Percentiles rank a stretch among this genome's conserved stretches.
Evolutionary conservation across 37 sponge, comb jelly and placozoan genomes (phyloP).

Genomic region (Aphrocallistes beatrix): DNA sequence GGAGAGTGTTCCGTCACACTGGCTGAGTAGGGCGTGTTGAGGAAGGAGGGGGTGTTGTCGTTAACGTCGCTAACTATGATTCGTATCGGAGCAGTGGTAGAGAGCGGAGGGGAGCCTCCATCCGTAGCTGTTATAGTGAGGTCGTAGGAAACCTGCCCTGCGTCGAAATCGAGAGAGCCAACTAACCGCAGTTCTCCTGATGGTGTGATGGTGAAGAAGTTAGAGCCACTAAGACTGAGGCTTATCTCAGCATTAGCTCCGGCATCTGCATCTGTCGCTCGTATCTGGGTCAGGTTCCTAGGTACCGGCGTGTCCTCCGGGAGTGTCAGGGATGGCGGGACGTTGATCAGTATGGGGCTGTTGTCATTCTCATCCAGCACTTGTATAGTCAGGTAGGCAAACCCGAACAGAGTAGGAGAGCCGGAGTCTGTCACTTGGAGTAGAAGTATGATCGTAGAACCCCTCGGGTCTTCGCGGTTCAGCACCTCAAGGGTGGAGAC

Average conservation of each 20-base stretch:
- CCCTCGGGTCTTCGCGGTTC: not conserved
- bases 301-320: constrained; percentile 32
- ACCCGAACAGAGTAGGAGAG: constrained; percentile 29
- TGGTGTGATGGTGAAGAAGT: not conserved
- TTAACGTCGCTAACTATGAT: constrained; percentile 19
- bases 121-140: constrained; percentile 44
- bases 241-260: constrained; percentile 42
- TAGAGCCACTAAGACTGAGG: constrained; percentile 8
- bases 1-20: constrained; percentile 23
- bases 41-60: constrained; percentile 24
- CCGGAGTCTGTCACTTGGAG: not conserved
- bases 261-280: constrained; percentile 42
- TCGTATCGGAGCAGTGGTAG: constrained; percentile 17
- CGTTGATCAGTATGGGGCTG: not conserved
- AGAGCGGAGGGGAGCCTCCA: constrained; percentile 36
- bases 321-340: not conserved
- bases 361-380: constrained; percentile 24
- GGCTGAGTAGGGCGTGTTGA: not conserved
- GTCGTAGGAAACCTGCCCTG: constrained; percentile 2
- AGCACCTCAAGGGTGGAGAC: not conserved
- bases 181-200: not conserved
- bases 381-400: constrained; percentile 19
- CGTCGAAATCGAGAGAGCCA: not conserved
- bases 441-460: not conserved
- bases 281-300: constrained; percentile 20